Base-by-base conservation (phyloP, 2,113 vertebrate genomes). In the Elanoides forficatus region DNA sequence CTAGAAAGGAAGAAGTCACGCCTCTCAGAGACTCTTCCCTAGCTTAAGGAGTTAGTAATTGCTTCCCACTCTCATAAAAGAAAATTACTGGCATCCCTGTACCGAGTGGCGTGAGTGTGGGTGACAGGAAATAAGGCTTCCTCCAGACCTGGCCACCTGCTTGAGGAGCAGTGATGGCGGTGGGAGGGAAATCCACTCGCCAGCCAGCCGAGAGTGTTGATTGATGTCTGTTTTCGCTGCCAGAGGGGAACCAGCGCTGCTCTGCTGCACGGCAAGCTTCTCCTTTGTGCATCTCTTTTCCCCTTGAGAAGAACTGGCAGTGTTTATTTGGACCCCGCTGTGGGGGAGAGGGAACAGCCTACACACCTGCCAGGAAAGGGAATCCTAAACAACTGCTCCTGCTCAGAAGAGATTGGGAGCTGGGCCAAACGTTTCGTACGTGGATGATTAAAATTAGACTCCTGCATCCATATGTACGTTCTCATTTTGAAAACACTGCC, bases 301-400 rank as follows among this genome's bases (percentile, higher is more conserved):
- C 89, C 81, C 87, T 86, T 3, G 14, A 88, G 73, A 93, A 90
- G 88, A 86, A 70, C 40, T 5, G 8, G 6, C 59, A 83, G 55
- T 56, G 87, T 91, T 93, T 88, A 70, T 84, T 91, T 94, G 86
- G 76, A 91, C 42, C 73, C 76, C 0, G 9, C 83, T 75, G 83
- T 21, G 81, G 86, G 89, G 81, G 91, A 94, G 86, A 67, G 34
- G 66, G 88, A 94, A 36, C 80, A 79, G 60, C 95, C 88, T 70
- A 84, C 95, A 82, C 90, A 96, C 95, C 95, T 96, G 95, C 97
- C 95, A 96, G 79, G 80, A 94, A 96, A 90, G 95, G 95, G 97
- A 97, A 96, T 97, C 96, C 96, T 97, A 80, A 83, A 93, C 88
- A 85, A 96, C 90, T 89, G 90, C 81, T 89, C 62, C 82, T 1